Evolutionary conservation across 2,797 vertebrate species (phyloP).

Genomic region (Bradypus variegatus): DNA sequence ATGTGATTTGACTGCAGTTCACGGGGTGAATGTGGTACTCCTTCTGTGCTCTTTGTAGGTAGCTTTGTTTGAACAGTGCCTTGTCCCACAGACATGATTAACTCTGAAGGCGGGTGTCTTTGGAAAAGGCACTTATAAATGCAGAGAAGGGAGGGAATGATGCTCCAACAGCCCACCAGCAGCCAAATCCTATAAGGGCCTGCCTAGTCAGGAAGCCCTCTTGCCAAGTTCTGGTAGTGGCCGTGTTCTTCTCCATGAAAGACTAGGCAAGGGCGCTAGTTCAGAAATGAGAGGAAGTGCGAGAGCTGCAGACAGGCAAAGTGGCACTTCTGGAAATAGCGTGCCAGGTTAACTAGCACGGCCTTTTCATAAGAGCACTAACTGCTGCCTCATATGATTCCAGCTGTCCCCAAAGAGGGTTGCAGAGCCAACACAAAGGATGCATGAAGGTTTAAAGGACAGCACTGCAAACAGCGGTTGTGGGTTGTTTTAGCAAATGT

Average conservation of each 20-base stretch:
- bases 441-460: background rate
- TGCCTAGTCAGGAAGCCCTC: background rate
- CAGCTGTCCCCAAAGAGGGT: constrained; percentile 71
- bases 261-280: background rate
- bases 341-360: constrained; percentile 54
- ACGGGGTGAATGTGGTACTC: background rate
- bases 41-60: background rate
- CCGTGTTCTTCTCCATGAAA: background rate
- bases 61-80: background rate
- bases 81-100: background rate
- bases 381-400: constrained; percentile 64
- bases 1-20: background rate
- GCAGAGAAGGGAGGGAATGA: background rate
- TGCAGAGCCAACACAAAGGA: constrained; percentile 47
- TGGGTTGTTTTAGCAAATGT: background rate
- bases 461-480: background rate
- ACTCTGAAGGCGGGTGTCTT: background rate
- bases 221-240: background rate
- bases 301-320: constrained; percentile 45
- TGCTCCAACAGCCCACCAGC: background rate
- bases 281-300: background rate
- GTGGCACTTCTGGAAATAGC: constrained; percentile 68
- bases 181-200: background rate
- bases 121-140: background rate
- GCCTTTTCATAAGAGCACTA: constrained; percentile 46